Evolutionary conservation across 2,113 vertebrate genomes (phyloP).

Genomic region (Daboia siamensis): DNA sequence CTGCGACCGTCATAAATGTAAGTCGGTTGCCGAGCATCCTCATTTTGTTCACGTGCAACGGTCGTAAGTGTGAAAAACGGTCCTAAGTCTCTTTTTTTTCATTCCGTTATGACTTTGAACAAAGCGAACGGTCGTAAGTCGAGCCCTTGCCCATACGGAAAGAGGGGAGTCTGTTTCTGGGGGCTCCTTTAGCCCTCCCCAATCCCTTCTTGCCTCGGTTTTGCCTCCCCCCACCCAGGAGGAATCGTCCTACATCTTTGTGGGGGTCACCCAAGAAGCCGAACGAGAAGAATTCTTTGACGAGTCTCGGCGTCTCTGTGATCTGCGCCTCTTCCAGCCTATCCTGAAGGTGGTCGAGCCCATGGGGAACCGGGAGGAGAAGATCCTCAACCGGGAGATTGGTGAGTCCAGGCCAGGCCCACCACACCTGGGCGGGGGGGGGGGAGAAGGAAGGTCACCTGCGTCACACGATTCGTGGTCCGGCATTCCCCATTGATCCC

Average conservation of each 20-base stretch:
- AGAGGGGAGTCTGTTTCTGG: background rate
- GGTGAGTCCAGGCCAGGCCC: conserved; percentile 49
- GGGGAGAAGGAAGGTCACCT: too few relatives aligned
- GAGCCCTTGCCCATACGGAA: background rate
- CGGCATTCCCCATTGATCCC: too few relatives aligned
- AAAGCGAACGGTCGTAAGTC: too few relatives aligned
- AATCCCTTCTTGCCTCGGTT: background rate
- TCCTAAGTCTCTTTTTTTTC: too few relatives aligned
- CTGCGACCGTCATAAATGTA: too few relatives aligned
- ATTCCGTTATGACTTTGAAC: too few relatives aligned
- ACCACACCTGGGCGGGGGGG: background rate
- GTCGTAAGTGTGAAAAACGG: too few relatives aligned
- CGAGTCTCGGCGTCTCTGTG: conserved; percentile 73
- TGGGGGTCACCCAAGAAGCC: conserved; percentile 79
- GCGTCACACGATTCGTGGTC: too few relatives aligned
- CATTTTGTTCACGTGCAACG: too few relatives aligned
- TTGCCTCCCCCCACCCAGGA: conserved; percentile 54
- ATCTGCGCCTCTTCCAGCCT: conserved; percentile 76
- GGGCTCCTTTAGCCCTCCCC: background rate
- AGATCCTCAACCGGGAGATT: conserved; percentile 78
- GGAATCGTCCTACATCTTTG: conserved; percentile 78
- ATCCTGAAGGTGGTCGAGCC: conserved; percentile 80
- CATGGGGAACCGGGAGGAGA: conserved; percentile 76
- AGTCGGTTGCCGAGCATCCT: too few relatives aligned
- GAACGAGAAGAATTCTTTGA: conserved; percentile 80